These are phyloP conservation scores for Ranitomeya variabilis DNA, from an alignment of 2,113 vertebrate genomes.

Conservation along the genomic window DNA sequence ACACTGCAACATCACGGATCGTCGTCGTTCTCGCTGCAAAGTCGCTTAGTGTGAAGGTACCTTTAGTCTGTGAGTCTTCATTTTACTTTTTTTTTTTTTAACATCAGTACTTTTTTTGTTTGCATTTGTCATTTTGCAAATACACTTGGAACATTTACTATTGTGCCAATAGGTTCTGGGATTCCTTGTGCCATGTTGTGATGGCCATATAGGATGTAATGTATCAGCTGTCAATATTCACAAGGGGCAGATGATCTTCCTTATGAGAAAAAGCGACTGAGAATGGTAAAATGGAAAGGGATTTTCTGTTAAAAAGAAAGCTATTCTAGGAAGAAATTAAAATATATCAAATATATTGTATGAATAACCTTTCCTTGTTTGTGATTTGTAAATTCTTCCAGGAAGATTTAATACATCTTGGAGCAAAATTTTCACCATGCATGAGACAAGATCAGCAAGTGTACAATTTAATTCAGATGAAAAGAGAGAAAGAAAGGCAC, in stretches of 20 bases:
- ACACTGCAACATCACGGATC: too few species aligned
- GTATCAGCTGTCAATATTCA: background rate
- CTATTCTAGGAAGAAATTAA: background rate
- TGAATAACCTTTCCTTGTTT: background rate
- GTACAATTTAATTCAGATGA: conserved; percentile 84
- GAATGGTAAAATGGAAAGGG: background rate
- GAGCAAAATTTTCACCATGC: conserved; percentile 97
- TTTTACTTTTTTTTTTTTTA: too few species aligned
- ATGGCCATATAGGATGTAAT: background rate
- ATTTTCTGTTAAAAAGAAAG: background rate
- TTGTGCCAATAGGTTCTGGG: background rate
- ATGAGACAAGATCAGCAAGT: conserved; percentile 96
- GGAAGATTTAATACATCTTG: conserved; percentile 96
- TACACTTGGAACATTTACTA: background rate
- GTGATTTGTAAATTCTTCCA: conserved; percentile 61
- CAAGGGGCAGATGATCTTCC: background rate
- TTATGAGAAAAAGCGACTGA: background rate
- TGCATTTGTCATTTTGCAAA: background rate
- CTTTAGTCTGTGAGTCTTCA: too few species aligned
- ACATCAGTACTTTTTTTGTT: background rate
- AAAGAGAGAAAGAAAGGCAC: conserved; percentile 85
- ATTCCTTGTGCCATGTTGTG: background rate
- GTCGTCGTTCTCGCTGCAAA: too few species aligned
- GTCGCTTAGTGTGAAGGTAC: too few species aligned
- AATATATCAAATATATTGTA: background rate